These are phyloP conservation scores for Mus caroli DNA, from an alignment of 2,797 vertebrate species.

Conservation along the genomic window DNA sequence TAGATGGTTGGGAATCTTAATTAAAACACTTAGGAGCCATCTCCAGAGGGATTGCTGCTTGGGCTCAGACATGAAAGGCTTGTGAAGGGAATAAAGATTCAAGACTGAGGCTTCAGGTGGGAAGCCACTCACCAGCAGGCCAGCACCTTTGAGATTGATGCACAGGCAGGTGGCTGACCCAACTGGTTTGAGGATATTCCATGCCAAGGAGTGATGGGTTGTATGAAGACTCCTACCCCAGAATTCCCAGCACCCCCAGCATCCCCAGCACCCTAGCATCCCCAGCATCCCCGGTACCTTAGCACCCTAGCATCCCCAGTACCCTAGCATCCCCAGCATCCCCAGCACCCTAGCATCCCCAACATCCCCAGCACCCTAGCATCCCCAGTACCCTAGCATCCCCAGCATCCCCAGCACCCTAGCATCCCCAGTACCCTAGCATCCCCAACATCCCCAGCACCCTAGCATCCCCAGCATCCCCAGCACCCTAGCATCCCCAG, in stretches of 20 bases:
- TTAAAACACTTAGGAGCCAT: neutral
- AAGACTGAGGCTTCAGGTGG: neutral
- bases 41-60: neutral
- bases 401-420: rapidly evolving
- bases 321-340: too few relatives aligned
- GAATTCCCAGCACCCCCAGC: rapidly evolving
- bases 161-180: neutral
- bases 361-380: too few relatives aligned
- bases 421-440: too few relatives aligned
- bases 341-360: neutral
- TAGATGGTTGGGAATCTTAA: neutral
- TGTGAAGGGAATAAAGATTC: neutral
- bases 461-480: too few relatives aligned
- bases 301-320: too few relatives aligned
- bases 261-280: rapidly evolving
- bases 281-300: too few relatives aligned
- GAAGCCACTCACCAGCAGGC: neutral
- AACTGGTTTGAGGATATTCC: neutral
- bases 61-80: neutral
- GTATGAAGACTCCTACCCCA: neutral
- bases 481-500: too few relatives aligned
- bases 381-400: neutral
- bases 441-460: too few relatives aligned
- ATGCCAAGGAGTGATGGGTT: rapidly evolving
- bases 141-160: rapidly evolving